phyloP scores from a whole-genome alignment of 2,797 vertebrate genomes.

The Mus caroli region DNA sequence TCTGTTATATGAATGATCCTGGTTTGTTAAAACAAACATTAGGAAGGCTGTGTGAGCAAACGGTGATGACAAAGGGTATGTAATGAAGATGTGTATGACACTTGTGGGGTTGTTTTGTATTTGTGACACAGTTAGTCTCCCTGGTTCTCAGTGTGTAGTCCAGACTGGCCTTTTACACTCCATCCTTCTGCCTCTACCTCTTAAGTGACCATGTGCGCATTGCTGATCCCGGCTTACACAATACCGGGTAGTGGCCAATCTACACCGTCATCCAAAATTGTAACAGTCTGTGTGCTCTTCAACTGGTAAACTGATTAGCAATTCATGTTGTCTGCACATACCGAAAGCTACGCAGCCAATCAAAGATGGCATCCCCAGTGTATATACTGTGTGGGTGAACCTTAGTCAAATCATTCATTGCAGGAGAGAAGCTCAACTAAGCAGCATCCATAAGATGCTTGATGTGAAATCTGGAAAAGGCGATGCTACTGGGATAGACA shows the following conservation, averaged over 20 bases:
- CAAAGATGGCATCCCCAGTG: not conserved
- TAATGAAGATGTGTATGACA: not conserved
- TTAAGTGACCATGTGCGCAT: not conserved
- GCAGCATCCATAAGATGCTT: not conserved
- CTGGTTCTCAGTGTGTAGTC: not conserved
- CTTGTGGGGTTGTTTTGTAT: not conserved
- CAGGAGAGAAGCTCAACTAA: not conserved
- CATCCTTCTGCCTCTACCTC: not conserved
- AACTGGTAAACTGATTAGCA: not conserved
- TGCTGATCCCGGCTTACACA: not conserved
- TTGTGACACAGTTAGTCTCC: not conserved
- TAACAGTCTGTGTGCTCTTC: not conserved
- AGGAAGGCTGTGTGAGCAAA: too few species aligned
- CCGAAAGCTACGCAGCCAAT: not conserved
- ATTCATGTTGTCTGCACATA: not conserved
- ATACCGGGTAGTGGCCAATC: not conserved
- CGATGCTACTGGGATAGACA: not conserved
- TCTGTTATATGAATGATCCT: not conserved
- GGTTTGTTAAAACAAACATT: not conserved
- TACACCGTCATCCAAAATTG: not conserved
- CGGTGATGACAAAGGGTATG: not conserved
- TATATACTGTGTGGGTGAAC: not conserved
- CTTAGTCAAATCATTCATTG: not conserved
- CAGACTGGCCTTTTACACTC: not conserved
- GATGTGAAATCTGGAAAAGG: not conserved